phyloP scores from a whole-genome alignment of 2,797 vertebrate genomes.

The Periparus ater region DNA sequence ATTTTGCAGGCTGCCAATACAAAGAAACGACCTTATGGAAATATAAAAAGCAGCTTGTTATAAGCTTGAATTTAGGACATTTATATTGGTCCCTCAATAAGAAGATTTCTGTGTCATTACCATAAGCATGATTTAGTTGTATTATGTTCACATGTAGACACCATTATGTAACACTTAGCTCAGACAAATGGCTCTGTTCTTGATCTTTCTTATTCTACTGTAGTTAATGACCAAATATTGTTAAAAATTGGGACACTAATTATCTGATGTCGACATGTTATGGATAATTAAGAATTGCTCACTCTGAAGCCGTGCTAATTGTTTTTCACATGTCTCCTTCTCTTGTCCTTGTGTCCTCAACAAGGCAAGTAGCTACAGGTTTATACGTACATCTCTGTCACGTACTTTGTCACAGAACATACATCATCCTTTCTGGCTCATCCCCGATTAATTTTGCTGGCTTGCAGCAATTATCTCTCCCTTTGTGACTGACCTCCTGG shows the following conservation, averaged over 20 bases:
- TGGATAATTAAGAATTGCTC: conserved; percentile 81
- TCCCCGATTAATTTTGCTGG: conserved; percentile 75
- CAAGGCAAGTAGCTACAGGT: conserved; percentile 69
- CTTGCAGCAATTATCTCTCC: conserved; percentile 78
- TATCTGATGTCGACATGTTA: conserved; percentile 82
- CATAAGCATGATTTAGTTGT: neutral
- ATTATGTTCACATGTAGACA: conserved; percentile 11
- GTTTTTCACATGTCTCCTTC: conserved; percentile 76
- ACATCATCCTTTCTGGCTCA: conserved; percentile 78
- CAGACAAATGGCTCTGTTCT: conserved; percentile 64
- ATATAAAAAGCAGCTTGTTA: neutral
- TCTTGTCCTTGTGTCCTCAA: conserved; percentile 77
- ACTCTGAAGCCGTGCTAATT: conserved; percentile 76
- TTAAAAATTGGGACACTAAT: conserved; percentile 81
- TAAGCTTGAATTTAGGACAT: neutral
- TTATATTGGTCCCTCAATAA: neutral
- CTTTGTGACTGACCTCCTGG: conserved; percentile 72
- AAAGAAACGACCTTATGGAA: neutral
- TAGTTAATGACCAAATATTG: conserved; percentile 81
- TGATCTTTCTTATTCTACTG: conserved; percentile 68
- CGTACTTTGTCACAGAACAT: conserved; percentile 77
- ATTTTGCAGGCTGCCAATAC: neutral
- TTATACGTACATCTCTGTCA: conserved; percentile 80
- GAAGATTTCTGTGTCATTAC: neutral
- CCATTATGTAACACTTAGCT: conserved; percentile 19